Conservation (phyloP, 2,888 invertebrate species). For the Agrochola lychnidis region DNA sequence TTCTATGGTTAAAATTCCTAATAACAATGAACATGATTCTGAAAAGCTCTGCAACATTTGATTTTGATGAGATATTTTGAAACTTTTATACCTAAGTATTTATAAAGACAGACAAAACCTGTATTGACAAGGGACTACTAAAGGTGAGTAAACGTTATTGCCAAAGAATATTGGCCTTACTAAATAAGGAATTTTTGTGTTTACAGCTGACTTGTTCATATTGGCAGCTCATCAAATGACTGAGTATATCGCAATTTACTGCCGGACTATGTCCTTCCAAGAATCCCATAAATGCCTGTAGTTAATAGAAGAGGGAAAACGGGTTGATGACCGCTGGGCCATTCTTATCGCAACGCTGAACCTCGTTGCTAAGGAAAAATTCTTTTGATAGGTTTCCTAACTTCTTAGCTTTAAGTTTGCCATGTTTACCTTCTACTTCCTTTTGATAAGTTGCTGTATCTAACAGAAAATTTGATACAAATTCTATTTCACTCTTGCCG, state of each 20-base stretch:
- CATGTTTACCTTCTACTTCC: slow-evolving; percentile 1
- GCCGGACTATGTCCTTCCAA: not conserved
- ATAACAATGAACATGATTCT: not conserved
- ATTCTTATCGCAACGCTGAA: slow-evolving; percentile 23
- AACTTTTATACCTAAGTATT: not conserved
- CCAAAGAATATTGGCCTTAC: not conserved
- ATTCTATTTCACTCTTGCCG: not conserved
- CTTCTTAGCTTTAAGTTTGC: not conserved
- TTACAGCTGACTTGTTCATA: not conserved
- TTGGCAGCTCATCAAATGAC: not conserved
- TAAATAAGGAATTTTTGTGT: not conserved
- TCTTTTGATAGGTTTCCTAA: slow-evolving; percentile 14
- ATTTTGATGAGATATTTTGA: not conserved
- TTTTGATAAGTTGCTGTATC: not conserved
- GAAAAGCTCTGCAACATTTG: not conserved
- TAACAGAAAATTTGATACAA: not conserved
- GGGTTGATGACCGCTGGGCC: slow-evolving; percentile 24
- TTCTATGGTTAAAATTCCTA: not conserved
- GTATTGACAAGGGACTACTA: not conserved
- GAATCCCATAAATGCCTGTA: slow-evolving; percentile 12
- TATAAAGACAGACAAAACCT: not conserved
- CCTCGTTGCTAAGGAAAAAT: slow-evolving; percentile 18
- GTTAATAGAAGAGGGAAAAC: slow-evolving; percentile 3
- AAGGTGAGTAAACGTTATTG: not conserved
- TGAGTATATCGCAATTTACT: slow-evolving; percentile 2